Evolutionary conservation across 2,888 invertebrate species (phyloP).

Genomic region (Platerodrilus igneus): DNA sequence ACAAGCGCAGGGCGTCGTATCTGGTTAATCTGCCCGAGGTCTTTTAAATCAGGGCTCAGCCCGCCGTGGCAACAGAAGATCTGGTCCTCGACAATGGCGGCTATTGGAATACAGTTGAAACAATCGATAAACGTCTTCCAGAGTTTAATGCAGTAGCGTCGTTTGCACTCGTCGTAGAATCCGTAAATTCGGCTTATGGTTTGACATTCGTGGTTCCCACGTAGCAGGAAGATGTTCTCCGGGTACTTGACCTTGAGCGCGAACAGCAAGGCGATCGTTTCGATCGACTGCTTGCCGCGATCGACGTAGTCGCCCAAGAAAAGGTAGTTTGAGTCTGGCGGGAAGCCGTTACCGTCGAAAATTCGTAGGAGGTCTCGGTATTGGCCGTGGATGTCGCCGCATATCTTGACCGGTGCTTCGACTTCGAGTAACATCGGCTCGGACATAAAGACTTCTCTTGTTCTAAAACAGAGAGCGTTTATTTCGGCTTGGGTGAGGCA

Average conservation of each 20-base stretch:
- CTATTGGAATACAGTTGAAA: conserved; percentile 42
- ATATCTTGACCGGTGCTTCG: conserved; percentile 35
- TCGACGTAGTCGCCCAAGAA: conserved; percentile 62
- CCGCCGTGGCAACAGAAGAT: conserved; percentile 45
- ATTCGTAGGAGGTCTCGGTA: conserved; percentile 58
- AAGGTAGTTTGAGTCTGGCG: conserved; percentile 62
- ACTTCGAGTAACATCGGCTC: conserved; percentile 42
- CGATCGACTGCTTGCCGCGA: conserved; percentile 59
- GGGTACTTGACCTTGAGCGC: conserved; percentile 68
- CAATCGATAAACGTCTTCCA: conserved; percentile 44
- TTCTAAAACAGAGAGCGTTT: conserved; percentile 35
- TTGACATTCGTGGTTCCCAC: conserved; percentile 66
- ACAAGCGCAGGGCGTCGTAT: conserved; percentile 36
- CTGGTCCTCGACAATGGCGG: conserved; percentile 42
- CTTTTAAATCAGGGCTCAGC: conserved; percentile 40
- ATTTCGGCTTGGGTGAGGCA: conserved; percentile 38
- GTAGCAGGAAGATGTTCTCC: conserved; percentile 62
- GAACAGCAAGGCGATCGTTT: conserved; percentile 61
- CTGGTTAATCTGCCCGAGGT: conserved; percentile 37
- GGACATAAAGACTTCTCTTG: conserved; percentile 34
- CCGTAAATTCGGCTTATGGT: conserved; percentile 63
- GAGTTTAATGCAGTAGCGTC: conserved; percentile 40
- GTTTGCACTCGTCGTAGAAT: conserved; percentile 61
- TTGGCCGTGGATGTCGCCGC: conserved; percentile 62
- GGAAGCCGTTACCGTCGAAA: conserved; percentile 63